A percentile compares a stretch with the other conserved stretches of the same genome.
phyloP scores from a whole-genome alignment of 2,888 invertebrate genomes.

The Congeria kusceri region DNA sequence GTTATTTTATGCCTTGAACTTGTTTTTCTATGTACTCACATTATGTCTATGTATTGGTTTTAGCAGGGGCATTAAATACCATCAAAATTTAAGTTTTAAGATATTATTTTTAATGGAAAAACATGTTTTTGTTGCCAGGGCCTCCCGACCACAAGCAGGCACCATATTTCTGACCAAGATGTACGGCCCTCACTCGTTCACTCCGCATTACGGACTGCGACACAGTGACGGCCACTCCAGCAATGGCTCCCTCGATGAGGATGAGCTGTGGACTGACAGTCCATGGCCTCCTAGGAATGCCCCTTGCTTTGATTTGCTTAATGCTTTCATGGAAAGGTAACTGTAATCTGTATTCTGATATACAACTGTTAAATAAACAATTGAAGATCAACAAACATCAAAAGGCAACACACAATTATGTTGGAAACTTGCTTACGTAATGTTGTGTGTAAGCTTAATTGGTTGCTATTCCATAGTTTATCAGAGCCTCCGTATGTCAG shows the following conservation, averaged over 20 bases:
- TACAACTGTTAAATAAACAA: neutral
- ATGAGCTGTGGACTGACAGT: slow-evolving; percentile 83
- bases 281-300: slow-evolving; percentile 85
- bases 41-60: no score
- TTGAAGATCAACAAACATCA: neutral
- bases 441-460: no score
- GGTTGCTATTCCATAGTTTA: no score
- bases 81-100: no score
- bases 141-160: slow-evolving; percentile 78
- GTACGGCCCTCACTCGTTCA: slow-evolving; percentile 83
- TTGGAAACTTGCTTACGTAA: no score
- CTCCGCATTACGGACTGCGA: slow-evolving; percentile 79
- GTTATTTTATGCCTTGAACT: no score
- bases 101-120: no score
- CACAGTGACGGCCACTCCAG: slow-evolving; percentile 71
- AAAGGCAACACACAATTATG: no score
- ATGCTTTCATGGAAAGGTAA: slow-evolving; percentile 85
- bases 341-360: no score
- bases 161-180: slow-evolving; percentile 82
- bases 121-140: slow-evolving; percentile 62
- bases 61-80: no score
- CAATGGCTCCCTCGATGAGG: slow-evolving; percentile 74
- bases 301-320: slow-evolving; percentile 83
- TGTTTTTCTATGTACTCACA: no score
- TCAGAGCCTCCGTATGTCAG: no score